Evolutionary conservation across 2,888 invertebrate species (phyloP).

Genomic region (Sipha maydis): DNA sequence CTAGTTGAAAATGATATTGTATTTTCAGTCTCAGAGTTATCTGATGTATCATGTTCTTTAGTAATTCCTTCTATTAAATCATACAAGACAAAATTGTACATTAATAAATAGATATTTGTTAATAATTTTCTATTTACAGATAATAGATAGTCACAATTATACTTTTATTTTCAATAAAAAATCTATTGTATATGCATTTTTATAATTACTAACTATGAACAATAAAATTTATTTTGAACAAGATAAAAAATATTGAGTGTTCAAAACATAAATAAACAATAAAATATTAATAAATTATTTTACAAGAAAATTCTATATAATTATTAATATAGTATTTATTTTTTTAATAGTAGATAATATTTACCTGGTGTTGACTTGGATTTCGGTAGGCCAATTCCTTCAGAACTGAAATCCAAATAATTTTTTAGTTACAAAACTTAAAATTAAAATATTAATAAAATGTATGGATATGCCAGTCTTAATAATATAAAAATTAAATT

Average conservation of each 20-base stretch:
- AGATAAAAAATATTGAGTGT: too few relatives aligned
- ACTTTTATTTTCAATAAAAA: too few relatives aligned
- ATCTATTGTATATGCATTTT: too few relatives aligned
- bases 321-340: not conserved
- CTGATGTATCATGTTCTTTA: constrained; percentile 36
- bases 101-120: not conserved
- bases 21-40: constrained; percentile 56
- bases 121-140: not conserved
- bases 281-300: not conserved
- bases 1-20: constrained; percentile 59
- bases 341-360: constrained; percentile 6
- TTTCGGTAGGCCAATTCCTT: constrained; percentile 39
- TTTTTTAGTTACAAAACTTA: not conserved
- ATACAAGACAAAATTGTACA: constrained; percentile 4
- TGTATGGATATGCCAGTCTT: not conserved
- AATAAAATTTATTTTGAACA: too few relatives aligned
- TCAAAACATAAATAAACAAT: too few relatives aligned
- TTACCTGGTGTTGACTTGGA: constrained; percentile 40
- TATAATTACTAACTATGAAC: too few relatives aligned
- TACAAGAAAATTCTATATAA: not conserved
- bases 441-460: not conserved
- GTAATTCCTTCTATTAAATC: constrained; percentile 24
- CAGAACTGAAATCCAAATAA: constrained; percentile 47
- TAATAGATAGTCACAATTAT: too few relatives aligned
- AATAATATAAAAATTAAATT: constrained; percentile 1